Evolutionary conservation across 2,888 invertebrate species (phyloP).

Genomic region (Stratiomys singularior): DNA sequence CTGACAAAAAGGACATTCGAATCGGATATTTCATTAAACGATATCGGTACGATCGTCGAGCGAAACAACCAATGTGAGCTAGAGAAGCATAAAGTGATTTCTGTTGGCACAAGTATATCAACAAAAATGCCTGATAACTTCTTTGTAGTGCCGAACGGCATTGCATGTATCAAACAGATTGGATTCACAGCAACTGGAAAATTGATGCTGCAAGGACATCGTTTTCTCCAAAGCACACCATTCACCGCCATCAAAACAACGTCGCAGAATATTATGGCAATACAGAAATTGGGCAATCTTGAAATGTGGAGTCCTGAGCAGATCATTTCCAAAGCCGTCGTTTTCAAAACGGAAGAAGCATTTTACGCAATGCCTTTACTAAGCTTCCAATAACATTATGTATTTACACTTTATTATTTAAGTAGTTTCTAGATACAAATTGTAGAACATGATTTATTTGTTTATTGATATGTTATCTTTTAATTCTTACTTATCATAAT

Average conservation of each 20-base stretch:
- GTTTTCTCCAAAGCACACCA: not conserved
- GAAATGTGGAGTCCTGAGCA: not conserved
- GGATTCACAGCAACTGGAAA: not conserved
- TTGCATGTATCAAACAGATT: not conserved
- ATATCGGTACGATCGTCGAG: not conserved
- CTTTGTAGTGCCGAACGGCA: not conserved
- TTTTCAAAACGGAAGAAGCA: not conserved
- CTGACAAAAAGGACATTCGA: not conserved
- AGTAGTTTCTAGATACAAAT: too few relatives aligned
- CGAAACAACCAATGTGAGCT: not conserved
- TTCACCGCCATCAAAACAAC: slow-evolving; percentile 9
- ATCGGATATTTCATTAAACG: not conserved
- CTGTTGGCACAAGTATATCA: not conserved
- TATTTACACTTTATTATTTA: too few relatives aligned
- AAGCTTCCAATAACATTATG: slow-evolving; percentile 22
- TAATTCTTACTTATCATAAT: too few relatives aligned
- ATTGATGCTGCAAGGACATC: not conserved
- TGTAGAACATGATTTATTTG: too few relatives aligned
- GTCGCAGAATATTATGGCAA: slow-evolving; percentile 4
- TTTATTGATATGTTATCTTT: too few relatives aligned
- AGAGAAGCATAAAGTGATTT: not conserved
- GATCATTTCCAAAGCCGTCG: slow-evolving; percentile 5
- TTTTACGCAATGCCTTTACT: slow-evolving; percentile 18
- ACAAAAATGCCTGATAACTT: slow-evolving; percentile 15
- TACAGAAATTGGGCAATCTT: not conserved